phyloP scores from a whole-genome alignment of 2,888 invertebrate genomes.

The Catocala nupta region DNA sequence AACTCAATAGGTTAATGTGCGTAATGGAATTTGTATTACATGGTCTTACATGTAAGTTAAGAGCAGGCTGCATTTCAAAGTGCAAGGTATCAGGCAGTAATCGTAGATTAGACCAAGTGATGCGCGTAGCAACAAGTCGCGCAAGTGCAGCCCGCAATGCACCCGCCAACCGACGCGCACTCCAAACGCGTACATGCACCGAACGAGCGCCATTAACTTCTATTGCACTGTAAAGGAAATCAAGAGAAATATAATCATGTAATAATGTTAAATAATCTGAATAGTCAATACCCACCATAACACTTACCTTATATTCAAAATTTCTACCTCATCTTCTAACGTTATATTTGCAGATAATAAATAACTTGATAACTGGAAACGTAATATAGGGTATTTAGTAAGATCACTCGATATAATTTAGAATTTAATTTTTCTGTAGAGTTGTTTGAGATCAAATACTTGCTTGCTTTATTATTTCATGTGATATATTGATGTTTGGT shows the following conservation, averaged over 20 bases:
- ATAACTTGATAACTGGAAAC: conserved; percentile 89
- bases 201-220: conserved; percentile 67
- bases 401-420: neutral
- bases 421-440: neutral
- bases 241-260: neutral
- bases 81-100: conserved; percentile 88
- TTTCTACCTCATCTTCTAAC: conserved; percentile 88
- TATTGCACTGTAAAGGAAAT: conserved; percentile 54
- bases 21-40: neutral
- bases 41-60: conserved; percentile 89
- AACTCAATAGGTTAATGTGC: neutral
- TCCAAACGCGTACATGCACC: conserved; percentile 77
- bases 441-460: conserved; percentile 11
- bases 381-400: neutral
- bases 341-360: conserved; percentile 89
- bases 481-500: conserved; percentile 75
- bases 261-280: no score
- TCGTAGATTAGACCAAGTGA: conserved; percentile 64
- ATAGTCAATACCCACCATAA: no score
- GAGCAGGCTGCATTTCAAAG: conserved; percentile 91
- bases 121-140: conserved; percentile 66
- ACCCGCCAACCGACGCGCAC: conserved; percentile 72
- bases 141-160: conserved; percentile 72
- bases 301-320: conserved; percentile 90
- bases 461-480: conserved; percentile 78